Evolutionary conservation across 2,888 invertebrate species (phyloP), one percentile per base, ranked within the genome.

Genomic region (Abscondita cerata): DNA sequence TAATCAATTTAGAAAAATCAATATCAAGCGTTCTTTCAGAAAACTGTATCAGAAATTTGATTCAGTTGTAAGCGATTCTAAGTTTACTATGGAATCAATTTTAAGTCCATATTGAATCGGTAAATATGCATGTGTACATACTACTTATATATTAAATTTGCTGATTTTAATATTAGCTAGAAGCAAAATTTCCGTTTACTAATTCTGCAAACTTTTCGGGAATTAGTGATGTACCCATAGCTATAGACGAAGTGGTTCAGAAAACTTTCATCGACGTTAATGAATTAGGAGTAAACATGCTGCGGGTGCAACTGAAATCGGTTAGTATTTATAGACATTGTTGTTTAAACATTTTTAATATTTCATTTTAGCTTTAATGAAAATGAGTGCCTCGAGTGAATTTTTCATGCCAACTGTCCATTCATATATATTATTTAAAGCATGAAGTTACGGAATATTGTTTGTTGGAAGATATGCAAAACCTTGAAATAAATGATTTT

Each of bases 41-140:
- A 19, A 64, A 61, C 1, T 1, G 2, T 64, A 59, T 47, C 40
- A 8, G 4, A 40, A 36, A n/a, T 18, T 63, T 34, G 50, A 52
- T 12, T 64, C 70, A 11, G n/a, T 51, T 20, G 57, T 72, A 3
- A 20, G 46, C n/a, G 59, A 71, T 19, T 71, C 72, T 0, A 70
- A 64, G 50, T 72, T 72, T 51, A 60, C 64, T 11, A 70, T 70
- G 50, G 69, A 68, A 53, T 59, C 61, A 82, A 89, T 62, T 80
- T 92, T 19, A 81, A 81, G n/a, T 76, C 80, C 0, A 71, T 85
- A 11, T 76, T 92, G 47, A 82, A 13, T 83, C 87, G 81, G 91
- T 91, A 54, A 59, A 53, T 47, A 41, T 2, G 8, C n/a, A n/a
- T n/a, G n/a, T n/a, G n/a, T n/a, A n/a, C n/a, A n/a, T n/a, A 41